A percentile compares a stretch with the other conserved stretches of the same genome.
Conservation (phyloP, 2,888 invertebrate genomes). For the Habrosyne pyritoides region DNA sequence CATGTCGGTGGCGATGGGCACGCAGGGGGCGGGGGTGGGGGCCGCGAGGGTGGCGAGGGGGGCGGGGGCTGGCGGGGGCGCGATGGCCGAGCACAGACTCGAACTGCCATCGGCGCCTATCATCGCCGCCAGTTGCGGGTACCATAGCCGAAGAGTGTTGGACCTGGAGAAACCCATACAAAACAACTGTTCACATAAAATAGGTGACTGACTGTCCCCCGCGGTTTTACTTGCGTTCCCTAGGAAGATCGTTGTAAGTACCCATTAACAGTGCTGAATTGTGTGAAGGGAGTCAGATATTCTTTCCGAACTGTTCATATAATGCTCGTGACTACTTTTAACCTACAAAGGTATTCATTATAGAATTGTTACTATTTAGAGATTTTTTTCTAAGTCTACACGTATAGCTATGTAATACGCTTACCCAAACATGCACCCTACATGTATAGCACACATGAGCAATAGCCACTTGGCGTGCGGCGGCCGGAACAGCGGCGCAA, state of each 20-base stretch:
- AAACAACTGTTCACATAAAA: too few relatives aligned
- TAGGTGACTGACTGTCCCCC: too few relatives aligned
- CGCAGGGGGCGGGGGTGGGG: constrained; percentile 39
- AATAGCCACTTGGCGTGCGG: constrained; percentile 85
- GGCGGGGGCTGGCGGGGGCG: constrained; percentile 36
- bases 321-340: too few relatives aligned
- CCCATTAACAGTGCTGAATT: too few relatives aligned
- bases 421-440: constrained; percentile 73
- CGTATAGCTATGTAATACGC: constrained; percentile 5
- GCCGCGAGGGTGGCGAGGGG: constrained; percentile 18
- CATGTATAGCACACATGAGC: constrained; percentile 81
- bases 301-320: too few relatives aligned
- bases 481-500: constrained; percentile 85
- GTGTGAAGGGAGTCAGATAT: too few relatives aligned
- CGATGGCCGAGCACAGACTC: constrained; percentile 68
- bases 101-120: constrained; percentile 66
- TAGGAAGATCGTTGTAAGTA: too few relatives aligned
- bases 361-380: too few relatives aligned
- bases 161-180: too few relatives aligned
- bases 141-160: constrained; percentile 93
- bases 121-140: constrained; percentile 92
- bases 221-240: too few relatives aligned
- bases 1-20: constrained; percentile 78
- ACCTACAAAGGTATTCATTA: too few relatives aligned
- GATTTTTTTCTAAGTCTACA: too few relatives aligned